A percentile compares a stretch with the other conserved stretches of the same genome.
Evolutionary conservation across 1,140 invertebrate genomes (phyloP).

Genomic region (Meloidogyne hapla): DNA sequence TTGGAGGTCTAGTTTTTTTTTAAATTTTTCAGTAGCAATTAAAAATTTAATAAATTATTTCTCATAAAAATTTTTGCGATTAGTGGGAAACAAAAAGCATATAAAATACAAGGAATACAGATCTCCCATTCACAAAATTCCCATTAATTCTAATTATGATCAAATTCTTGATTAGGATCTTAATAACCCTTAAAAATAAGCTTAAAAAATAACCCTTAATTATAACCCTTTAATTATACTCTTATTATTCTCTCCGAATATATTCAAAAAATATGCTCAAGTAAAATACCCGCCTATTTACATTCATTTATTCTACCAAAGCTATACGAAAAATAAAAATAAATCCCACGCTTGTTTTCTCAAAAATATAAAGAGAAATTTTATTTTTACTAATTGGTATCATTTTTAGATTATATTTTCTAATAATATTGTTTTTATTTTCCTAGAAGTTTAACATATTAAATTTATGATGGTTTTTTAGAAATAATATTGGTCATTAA

Average conservation of each 20-base stretch:
- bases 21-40: background rate
- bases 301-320: background rate
- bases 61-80: no score
- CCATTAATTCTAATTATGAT: no score
- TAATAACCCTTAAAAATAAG: background rate
- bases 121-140: no score
- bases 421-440: no score
- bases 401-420: background rate
- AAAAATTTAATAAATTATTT: no score
- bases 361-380: background rate
- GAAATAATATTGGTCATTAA: no score
- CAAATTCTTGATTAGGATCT: no score
- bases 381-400: background rate
- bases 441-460: no score
- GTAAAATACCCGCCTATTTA: background rate
- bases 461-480: no score
- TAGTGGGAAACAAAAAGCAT: no score
- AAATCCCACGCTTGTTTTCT: conserved; percentile 7
- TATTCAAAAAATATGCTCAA: background rate
- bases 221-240: background rate
- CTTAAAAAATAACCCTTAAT: no score
- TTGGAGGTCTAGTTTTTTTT: conserved; percentile 47
- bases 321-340: background rate
- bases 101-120: no score
- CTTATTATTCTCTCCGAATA: background rate